These are phyloP conservation scores for Anguilla anguilla DNA, from an alignment of 2,797 vertebrate genomes.

Conservation along the genomic window DNA sequence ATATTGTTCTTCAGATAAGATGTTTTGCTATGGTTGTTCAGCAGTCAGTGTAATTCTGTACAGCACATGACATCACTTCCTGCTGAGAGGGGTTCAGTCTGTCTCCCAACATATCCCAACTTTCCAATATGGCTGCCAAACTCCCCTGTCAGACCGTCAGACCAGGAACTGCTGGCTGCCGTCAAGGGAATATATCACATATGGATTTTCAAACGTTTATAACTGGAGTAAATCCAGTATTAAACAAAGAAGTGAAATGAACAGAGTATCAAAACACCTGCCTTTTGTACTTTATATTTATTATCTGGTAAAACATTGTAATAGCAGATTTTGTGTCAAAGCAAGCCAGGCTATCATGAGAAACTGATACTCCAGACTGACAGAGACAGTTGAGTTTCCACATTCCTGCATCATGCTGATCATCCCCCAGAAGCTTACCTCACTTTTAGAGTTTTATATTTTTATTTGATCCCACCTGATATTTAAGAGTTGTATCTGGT, in stretches of 20 bases:
- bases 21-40: background rate
- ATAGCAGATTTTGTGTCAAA: background rate
- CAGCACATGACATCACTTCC: background rate
- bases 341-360: background rate
- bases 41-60: background rate
- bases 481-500: background rate
- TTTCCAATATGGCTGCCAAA: background rate
- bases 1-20: constrained; percentile 10
- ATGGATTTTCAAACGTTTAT: background rate
- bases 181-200: background rate
- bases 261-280: background rate
- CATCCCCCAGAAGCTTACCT: background rate
- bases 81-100: background rate
- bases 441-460: background rate
- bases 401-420: background rate
- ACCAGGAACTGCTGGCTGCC: background rate
- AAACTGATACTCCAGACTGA: background rate
- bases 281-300: background rate
- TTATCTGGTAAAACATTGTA: background rate
- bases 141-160: background rate
- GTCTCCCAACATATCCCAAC: background rate
- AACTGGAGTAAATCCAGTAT: background rate
- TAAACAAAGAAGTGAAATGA: background rate
- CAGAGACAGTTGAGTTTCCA: background rate
- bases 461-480: background rate